Evolutionary conservation across 2,888 invertebrate genomes (phyloP).

Genomic region (Philhelius pedissequus): DNA sequence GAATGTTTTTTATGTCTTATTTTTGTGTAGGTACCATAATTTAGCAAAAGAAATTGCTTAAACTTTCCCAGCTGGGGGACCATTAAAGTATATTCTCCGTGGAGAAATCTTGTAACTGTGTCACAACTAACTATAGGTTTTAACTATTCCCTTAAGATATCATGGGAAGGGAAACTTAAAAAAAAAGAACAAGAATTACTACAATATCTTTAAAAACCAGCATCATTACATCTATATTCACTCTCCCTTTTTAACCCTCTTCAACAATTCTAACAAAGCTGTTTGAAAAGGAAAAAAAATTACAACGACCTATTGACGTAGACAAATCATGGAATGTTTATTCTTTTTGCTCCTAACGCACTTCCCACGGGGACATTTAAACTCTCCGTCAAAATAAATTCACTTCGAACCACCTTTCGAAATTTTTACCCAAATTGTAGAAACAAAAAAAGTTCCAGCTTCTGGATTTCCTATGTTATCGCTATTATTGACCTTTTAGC

Average conservation of each 20-base stretch:
- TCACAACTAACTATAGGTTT: conserved; percentile 13
- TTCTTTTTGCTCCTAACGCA: not conserved
- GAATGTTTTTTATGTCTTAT: conserved; percentile 4
- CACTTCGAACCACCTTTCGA: conserved; percentile 16
- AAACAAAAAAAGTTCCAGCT: conserved; percentile 3
- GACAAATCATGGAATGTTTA: conserved; percentile 27
- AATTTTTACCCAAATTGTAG: not conserved
- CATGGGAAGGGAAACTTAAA: not conserved
- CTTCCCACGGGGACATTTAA: conserved; percentile 22
- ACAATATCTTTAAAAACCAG: conserved; percentile 1
- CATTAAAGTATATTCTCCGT: conserved; percentile 7
- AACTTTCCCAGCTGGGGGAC: conserved; percentile 12
- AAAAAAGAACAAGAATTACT: not conserved
- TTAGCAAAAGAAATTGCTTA: not conserved
- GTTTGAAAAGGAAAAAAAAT: not conserved
- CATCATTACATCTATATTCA: conserved; percentile 55
- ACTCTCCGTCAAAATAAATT: conserved; percentile 33
- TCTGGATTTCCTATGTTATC: conserved; percentile 14
- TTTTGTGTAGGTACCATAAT: not conserved
- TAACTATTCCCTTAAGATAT: not conserved
- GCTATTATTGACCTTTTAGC: not conserved
- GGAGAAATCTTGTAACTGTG: not conserved
- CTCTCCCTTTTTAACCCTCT: conserved; percentile 19
- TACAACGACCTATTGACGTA: not conserved
- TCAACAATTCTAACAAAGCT: not conserved